Evolutionary conservation across 1,140 invertebrate species (phyloP).

Genomic region (Propsilocerus akamusi): DNA sequence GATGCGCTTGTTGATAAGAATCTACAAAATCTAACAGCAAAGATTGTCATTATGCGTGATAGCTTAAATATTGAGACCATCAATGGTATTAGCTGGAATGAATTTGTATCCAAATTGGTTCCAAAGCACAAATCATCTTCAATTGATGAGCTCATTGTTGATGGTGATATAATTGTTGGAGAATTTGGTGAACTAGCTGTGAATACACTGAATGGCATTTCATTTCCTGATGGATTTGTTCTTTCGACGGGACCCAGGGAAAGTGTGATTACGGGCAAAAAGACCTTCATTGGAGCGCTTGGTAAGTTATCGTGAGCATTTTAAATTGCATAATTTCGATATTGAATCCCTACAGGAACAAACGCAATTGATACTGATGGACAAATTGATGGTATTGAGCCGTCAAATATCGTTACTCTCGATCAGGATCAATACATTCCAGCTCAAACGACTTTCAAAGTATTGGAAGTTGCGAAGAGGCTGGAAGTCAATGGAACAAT

Average conservation of each 20-base stretch:
- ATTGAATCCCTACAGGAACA: conserved; percentile 8
- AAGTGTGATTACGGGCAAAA: conserved; percentile 17
- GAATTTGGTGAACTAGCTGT: conserved; percentile 16
- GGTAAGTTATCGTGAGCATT: conserved; percentile 6
- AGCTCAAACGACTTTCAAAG: background rate
- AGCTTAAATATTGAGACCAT: conserved; percentile 16
- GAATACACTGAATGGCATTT: conserved; percentile 23
- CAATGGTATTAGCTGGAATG: conserved; percentile 19
- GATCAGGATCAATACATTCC: background rate
- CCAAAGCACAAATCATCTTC: conserved; percentile 18
- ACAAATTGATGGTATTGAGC: conserved; percentile 14
- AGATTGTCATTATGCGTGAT: conserved; percentile 6
- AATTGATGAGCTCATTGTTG: conserved; percentile 20
- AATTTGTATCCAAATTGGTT: conserved; percentile 21
- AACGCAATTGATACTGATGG: conserved; percentile 12
- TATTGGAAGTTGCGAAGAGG: background rate
- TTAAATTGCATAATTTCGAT: background rate
- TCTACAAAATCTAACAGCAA: background rate
- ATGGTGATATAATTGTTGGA: conserved; percentile 23
- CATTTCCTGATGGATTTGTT: conserved; percentile 27
- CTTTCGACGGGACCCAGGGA: conserved; percentile 15
- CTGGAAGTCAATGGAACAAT: conserved; percentile 25
- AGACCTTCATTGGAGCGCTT: conserved; percentile 19
- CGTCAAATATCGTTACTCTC: conserved; percentile 15
- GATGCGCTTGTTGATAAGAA: background rate